phyloP scores from a whole-genome alignment of 1,140 invertebrate genomes.

The Zaprionus gabonicus region DNA sequence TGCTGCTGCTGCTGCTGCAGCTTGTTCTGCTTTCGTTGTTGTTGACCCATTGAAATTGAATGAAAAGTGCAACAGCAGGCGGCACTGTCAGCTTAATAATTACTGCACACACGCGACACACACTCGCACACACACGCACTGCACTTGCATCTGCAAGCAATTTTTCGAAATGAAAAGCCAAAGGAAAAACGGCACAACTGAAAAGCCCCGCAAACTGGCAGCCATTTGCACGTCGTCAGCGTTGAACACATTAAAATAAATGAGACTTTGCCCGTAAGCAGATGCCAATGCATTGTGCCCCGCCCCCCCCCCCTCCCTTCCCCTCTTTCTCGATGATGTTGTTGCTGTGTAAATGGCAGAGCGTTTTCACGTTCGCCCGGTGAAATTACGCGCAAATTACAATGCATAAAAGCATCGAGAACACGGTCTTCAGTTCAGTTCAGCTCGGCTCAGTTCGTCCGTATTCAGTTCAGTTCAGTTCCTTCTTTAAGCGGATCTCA shows the following conservation, averaged over 20 bases:
- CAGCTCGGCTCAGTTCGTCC: conserved; percentile 11
- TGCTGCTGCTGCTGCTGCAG: conserved; percentile 10
- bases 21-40: background rate
- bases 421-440: conserved; percentile 20
- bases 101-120: conserved; percentile 48
- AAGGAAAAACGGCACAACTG: conserved; percentile 36
- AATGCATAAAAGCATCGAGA: conserved; percentile 62
- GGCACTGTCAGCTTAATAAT: conserved; percentile 75
- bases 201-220: conserved; percentile 67
- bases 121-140: conserved; percentile 8
- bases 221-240: conserved; percentile 80
- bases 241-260: conserved; percentile 81
- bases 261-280: conserved; percentile 77
- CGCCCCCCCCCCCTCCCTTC: background rate
- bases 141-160: conserved; percentile 61
- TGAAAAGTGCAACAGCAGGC: conserved; percentile 50
- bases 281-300: conserved; percentile 19
- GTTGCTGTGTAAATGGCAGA: conserved; percentile 36
- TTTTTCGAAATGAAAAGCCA: conserved; percentile 61
- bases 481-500: conserved; percentile 21
- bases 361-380: conserved; percentile 72
- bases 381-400: conserved; percentile 78
- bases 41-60: conserved; percentile 52
- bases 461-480: conserved; percentile 14
- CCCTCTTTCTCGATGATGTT: conserved; percentile 23